Base-by-base conservation (phyloP, 2,797 vertebrate genomes). In the Bradypus variegatus region DNA sequence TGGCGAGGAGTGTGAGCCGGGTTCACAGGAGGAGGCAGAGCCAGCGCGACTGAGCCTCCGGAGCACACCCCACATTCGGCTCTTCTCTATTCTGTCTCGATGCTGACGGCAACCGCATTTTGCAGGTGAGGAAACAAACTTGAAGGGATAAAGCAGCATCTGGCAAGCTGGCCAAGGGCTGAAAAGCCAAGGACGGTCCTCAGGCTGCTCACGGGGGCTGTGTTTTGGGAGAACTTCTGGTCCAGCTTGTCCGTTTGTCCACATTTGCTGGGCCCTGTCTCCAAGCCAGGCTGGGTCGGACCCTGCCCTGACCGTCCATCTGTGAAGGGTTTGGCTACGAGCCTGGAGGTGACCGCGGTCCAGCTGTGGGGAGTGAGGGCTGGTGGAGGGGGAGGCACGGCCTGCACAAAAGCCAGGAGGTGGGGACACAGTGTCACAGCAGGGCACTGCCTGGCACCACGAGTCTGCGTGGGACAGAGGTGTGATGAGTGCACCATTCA, bases 351-450 rank as follows among this genome's bases (percentile, higher is more conserved):
- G 13, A 65, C 58, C 0, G 14, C 16, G 5, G n/a, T 25, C 25
- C 33, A 14, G 55, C 70, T 4, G 8, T 0, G 0, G 48, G 36
- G 3, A 2, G 21, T 6, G 2, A 50, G 3, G 60, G 29, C 19
- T 8, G 16, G 13, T 1, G 0, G 23, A 14, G 2, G 8, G 27
- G 27, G 18, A 18, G 45, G 6, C 67, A 9, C 2, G 3, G 13
- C 53, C 31, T n/a, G 27, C 36, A 27, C 65, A 31, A 55, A 89
- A 33, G 69, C 55, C 15, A 1, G 13, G 36, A 9, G 6, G 8
- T 2, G 27, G 38, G 33, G n/a, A 50, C 36, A 14, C 62, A 0
- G 58, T 75, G 23, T 23, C 33, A 10, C 21, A 36, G 15, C 33
- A 1, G 27, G 70, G 64, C 60, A 50, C 25, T 3, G 6, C 89